Evolutionary conservation across 2,113 vertebrate genomes (phyloP), one percentile per base, ranked within the genome.

Genomic region (Zosterops pallidus): DNA sequence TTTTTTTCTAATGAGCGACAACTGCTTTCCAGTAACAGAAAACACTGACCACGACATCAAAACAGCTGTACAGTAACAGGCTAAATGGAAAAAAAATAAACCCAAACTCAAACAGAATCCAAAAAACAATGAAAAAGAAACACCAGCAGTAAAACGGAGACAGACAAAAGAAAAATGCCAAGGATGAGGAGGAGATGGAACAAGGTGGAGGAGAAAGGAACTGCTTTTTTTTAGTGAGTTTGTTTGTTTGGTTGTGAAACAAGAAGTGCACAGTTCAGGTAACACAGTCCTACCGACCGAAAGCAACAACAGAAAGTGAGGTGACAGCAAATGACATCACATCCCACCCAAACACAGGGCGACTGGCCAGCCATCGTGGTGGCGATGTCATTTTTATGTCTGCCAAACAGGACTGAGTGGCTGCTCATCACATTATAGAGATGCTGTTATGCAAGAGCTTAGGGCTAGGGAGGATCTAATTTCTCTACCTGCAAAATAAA

Each of bases 1-100:
- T 70, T 82, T 86, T 41, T 70, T 81, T 78, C 39, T 1, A 83
- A 91, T 33, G 23, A 91, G 53, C 41, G 26, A 89, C 78, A 90
- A 93, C 64, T 96, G 97, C 94, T 98, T 97, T 95, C 91, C 92
- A 97, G 72, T 87, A 97, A 98, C 93, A 96, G 97, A 98, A 97
- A 97, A 98, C 96, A 97, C 8, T 92, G 95, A 98, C 87, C 97
- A 83, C 77, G 68, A 97, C 97, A 97, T 92, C 95, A 63, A 95
- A 97, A 97, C 92, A 97, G 94, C 91, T 97, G 96, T 97, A 98
- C 93, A 81, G 57, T 41, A 95, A 98, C 64, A 97, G 94, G 94
- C 95, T 97, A 97, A 93, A 90, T 96, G 86, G 92, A 97, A 94
- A 94, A 94, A 82, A 72, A 67, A 91, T 5, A 25, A 83, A 55